Percentiles rank a stretch among this genome's conserved stretches.
phyloP scores from a whole-genome alignment of 2,113 vertebrate genomes.

The Syrmaticus mikado region DNA sequence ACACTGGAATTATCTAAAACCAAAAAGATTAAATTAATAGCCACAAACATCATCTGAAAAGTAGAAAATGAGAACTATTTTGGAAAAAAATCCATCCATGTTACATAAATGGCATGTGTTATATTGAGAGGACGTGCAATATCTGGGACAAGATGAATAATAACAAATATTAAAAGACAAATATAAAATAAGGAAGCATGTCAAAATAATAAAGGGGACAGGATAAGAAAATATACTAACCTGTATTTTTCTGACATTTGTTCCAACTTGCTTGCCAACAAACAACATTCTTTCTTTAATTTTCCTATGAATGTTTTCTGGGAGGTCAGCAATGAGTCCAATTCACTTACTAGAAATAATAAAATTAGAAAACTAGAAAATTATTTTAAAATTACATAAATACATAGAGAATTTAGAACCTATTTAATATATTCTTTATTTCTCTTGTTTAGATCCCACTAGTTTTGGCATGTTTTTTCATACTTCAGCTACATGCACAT shows the following conservation, averaged over 20 bases:
- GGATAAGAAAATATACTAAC: conserved; percentile 68
- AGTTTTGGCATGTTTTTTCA: not conserved
- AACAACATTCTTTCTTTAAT: conserved; percentile 88
- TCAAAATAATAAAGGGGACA: not conserved
- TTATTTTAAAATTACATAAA: not conserved
- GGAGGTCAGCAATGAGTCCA: conserved; percentile 85
- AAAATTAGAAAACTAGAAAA: not conserved
- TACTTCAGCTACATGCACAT: not conserved
- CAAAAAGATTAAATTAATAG: not conserved
- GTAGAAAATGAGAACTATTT: not conserved
- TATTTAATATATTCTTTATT: not conserved
- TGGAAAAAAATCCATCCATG: not conserved
- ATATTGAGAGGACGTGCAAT: not conserved
- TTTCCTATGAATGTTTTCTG: conserved; percentile 89
- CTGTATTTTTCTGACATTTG: conserved; percentile 84
- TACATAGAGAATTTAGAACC: not conserved
- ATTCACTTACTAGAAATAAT: conserved; percentile 85
- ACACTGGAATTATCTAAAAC: not conserved
- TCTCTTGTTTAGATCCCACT: not conserved
- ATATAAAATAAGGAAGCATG: not conserved
- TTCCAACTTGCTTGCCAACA: conserved; percentile 84
- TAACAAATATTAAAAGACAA: not conserved
- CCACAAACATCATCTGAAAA: not conserved
- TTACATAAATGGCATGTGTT: not conserved
- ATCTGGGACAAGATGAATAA: not conserved